Conservation (phyloP, 2,888 invertebrate species). For the Antheraea assamensis region DNA sequence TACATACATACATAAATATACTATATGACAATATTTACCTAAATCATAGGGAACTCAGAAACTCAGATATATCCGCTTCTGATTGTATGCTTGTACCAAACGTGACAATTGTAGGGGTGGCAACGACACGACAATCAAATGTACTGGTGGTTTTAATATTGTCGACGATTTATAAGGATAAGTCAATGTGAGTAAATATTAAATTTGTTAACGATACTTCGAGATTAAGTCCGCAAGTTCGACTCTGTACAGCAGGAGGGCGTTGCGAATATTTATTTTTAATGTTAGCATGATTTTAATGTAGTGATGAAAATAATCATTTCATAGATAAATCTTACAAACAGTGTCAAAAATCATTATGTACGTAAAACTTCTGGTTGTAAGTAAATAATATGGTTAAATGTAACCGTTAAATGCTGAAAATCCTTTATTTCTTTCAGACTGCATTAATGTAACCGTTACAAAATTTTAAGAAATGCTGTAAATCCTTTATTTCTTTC, state of each 20-base stretch:
- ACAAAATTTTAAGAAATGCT: background rate
- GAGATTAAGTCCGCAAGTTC: slow-evolving; percentile 76
- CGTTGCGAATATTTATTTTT: background rate
- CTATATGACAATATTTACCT: no score
- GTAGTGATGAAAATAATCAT: background rate
- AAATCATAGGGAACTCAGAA: background rate
- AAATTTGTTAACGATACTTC: slow-evolving; percentile 80
- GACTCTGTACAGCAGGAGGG: slow-evolving; percentile 25
- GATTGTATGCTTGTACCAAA: slow-evolving; percentile 42
- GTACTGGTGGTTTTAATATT: slow-evolving; percentile 81
- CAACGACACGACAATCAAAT: slow-evolving; percentile 70
- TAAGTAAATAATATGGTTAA: background rate
- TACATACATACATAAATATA: background rate
- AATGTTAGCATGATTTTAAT: background rate
- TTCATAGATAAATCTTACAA: background rate
- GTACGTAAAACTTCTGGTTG: background rate
- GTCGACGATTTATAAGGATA: slow-evolving; percentile 81
- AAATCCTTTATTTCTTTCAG: background rate
- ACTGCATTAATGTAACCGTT: background rate
- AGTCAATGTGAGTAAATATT: slow-evolving; percentile 79
- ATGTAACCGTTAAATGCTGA: background rate
- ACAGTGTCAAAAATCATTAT: background rate
- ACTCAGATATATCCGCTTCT: no score
- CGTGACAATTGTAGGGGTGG: slow-evolving; percentile 56
- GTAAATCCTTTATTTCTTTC: background rate